phyloP scores from a whole-genome alignment of 2,113 vertebrate species.

The Trematocara stigmaticum region DNA sequence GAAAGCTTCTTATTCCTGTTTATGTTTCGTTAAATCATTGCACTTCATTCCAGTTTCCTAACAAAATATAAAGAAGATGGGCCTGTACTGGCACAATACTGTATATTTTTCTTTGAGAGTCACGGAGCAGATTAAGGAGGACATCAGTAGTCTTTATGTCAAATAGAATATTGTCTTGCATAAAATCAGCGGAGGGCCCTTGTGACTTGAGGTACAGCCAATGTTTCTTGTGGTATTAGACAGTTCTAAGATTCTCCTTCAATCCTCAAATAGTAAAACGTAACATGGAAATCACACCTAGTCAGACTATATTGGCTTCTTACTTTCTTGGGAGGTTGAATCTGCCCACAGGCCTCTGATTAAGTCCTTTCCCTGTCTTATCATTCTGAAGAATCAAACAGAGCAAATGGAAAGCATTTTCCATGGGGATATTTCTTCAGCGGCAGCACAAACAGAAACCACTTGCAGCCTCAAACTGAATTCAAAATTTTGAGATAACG shows the following conservation, averaged over 20 bases:
- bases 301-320: not conserved
- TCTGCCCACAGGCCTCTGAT: slow-evolving; percentile 6
- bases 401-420: not conserved
- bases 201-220: not conserved
- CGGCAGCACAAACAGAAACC: slow-evolving; percentile 5
- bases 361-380: slow-evolving; percentile 1
- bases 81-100: not conserved
- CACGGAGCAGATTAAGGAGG: not conserved
- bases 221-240: not conserved
- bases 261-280: not conserved
- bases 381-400: slow-evolving; percentile 6
- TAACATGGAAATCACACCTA: not conserved
- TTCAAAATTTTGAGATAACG: not conserved
- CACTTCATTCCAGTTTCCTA: not conserved
- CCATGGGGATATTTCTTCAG: slow-evolving; percentile 5
- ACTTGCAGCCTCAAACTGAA: not conserved
- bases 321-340: not conserved
- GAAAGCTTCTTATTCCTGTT: not conserved
- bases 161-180: not conserved
- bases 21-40: not conserved
- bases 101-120: not conserved
- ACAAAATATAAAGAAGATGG: not conserved
- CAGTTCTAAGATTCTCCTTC: not conserved
- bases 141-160: not conserved
- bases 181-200: not conserved